Evolutionary conservation across 2,113 vertebrate genomes (phyloP).

Genomic region (Clinocottus analis): DNA sequence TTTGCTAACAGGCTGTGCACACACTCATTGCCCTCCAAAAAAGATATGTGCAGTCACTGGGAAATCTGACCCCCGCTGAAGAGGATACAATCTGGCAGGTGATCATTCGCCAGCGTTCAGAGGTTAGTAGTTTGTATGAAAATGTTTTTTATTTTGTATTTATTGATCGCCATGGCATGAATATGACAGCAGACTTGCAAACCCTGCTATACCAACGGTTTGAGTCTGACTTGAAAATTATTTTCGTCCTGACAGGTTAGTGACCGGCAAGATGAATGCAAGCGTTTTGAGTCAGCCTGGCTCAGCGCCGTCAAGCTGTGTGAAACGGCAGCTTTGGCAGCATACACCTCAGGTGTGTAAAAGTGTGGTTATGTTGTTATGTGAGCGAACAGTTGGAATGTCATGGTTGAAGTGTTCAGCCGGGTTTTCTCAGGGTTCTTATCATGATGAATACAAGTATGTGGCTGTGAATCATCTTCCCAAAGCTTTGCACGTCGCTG

Average conservation of each 20-base stretch:
- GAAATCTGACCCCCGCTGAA: conserved; percentile 75
- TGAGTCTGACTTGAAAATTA: conserved; percentile 5
- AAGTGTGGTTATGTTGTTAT: neutral
- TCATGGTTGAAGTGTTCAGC: conserved; percentile 3
- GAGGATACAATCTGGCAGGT: conserved; percentile 85
- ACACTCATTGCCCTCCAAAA: conserved; percentile 82
- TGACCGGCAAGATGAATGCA: conserved; percentile 75
- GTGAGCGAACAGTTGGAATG: neutral
- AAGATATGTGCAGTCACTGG: conserved; percentile 78
- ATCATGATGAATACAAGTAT: conserved; percentile 3
- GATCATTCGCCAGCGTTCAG: conserved; percentile 81
- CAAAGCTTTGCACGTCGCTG: conserved; percentile 7
- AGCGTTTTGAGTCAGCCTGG: conserved; percentile 81
- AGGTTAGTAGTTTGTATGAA: conserved; percentile 69
- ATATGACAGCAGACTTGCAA: neutral
- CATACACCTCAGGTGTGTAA: conserved; percentile 79
- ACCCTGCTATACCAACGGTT: neutral
- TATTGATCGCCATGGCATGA: neutral
- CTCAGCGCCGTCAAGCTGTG: conserved; percentile 77
- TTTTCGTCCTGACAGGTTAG: conserved; percentile 66
- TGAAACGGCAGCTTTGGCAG: conserved; percentile 80
- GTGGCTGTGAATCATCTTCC: conserved; percentile 22
- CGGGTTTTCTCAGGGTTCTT: conserved; percentile 22
- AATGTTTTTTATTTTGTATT: neutral
- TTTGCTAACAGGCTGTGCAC: conserved; percentile 79